Percentiles rank a stretch among this genome's conserved stretches.
phyloP scores from a whole-genome alignment of 2,888 invertebrate genomes.

The Cosmia pyralina region DNA sequence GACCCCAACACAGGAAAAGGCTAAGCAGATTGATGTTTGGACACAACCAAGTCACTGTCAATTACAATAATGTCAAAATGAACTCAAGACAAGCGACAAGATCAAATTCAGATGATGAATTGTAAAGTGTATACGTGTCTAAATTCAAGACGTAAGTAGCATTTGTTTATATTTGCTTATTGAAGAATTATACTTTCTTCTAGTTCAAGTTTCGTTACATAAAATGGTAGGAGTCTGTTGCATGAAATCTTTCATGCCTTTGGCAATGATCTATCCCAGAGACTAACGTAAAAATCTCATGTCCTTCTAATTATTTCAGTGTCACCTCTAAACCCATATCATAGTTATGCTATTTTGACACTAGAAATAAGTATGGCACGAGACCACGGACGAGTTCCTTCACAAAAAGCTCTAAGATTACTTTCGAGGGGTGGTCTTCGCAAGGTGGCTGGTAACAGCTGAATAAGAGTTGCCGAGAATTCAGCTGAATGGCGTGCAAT shows the following conservation, averaged over 20 bases:
- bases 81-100: conserved; percentile 17
- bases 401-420: neutral
- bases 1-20: too few species aligned
- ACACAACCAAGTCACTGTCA: neutral
- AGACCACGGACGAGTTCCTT: neutral
- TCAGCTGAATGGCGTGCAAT: too few species aligned
- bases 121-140: neutral
- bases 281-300: too few species aligned
- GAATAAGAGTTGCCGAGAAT: too few species aligned
- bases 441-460: too few species aligned
- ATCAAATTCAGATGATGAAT: conserved; percentile 35
- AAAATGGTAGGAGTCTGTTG: neutral
- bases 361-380: too few species aligned
- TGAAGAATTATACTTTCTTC: conserved; percentile 16
- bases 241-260: neutral
- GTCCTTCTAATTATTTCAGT: neutral
- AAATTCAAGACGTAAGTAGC: neutral
- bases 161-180: conserved; percentile 4
- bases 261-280: neutral
- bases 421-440: too few species aligned
- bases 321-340: too few species aligned
- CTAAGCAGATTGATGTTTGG: too few species aligned
- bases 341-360: too few species aligned
- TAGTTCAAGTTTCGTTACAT: neutral
- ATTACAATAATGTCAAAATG: conserved; percentile 20